Percentiles rank a stretch among this genome's conserved stretches.
Conservation (phyloP, 1,140 invertebrate species). For the Sarcophaga peregrina region DNA sequence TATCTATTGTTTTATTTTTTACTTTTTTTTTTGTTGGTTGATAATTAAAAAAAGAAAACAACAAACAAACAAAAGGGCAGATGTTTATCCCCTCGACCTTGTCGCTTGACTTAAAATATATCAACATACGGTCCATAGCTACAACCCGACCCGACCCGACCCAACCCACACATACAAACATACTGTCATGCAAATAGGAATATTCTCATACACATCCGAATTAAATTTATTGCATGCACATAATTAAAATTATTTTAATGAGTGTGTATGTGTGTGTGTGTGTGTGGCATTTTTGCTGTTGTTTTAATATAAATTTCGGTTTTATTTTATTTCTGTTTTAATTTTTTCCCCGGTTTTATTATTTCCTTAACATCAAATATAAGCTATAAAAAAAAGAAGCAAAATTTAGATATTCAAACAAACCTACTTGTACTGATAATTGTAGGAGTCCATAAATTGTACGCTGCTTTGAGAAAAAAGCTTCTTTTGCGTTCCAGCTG, state of each 20-base stretch:
- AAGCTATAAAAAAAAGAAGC: not conserved
- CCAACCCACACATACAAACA: not conserved
- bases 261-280: no score
- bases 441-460: constrained; percentile 13
- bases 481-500: not conserved
- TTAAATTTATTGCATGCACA: constrained; percentile 13
- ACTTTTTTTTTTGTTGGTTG: constrained; percentile 13
- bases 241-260: constrained; percentile 20
- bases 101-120: not conserved
- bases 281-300: not conserved
- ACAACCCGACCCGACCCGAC: not conserved
- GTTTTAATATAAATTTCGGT: not conserved
- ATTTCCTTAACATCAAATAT: constrained; percentile 13
- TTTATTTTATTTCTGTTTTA: not conserved
- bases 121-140: not conserved
- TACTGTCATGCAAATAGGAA: not conserved
- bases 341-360: not conserved
- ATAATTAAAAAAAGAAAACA: constrained; percentile 7
- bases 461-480: not conserved
- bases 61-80: not conserved
- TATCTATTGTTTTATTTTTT: not conserved
- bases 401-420: not conserved
- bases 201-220: not conserved
- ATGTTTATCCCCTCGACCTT: constrained; percentile 17
- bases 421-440: not conserved